Base-by-base conservation (phyloP, 2,888 invertebrate genomes). In the Himalopsyche anomala region DNA sequence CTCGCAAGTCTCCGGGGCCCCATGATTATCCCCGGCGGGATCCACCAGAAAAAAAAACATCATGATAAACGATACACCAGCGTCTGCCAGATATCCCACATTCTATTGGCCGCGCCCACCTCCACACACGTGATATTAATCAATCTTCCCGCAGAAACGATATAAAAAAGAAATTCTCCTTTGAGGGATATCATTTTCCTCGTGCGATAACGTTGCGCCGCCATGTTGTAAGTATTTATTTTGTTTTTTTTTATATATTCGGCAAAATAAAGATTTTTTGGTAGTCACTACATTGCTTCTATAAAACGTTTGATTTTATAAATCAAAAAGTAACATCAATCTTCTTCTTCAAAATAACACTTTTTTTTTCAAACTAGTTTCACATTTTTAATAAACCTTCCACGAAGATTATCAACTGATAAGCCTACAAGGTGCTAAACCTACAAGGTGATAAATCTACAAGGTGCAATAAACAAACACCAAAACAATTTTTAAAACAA, bases 61-160 rank as follows among this genome's bases (percentile, higher is more conserved):
- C 62, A 62, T 62, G 62, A 62, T 62, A 62, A 62, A 62, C 62
- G 62, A 62, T 62, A 62, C 62, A 62, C 51, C 51, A 19, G 62
- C 28, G 62, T 28, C 62, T 62, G 62, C 19, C 62, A 62, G 62
- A 28, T 28, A 62, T 62, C 62, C 62, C 62, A 62, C 62, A 62
- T 62, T 62, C 62, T 62, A 28, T 62, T 19, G 19, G 19, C 62
- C 19, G 15, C 62, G 9, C 62, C 62, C 62, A n/a, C 62, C 62
- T 62, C 62, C 62, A 5, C 62, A 62, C 62, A 28, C 28, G 62
- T 62, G 19, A 62, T 62, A 62, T 19, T 62, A 62, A 62, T 62
- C 62, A 62, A 62, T 62, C 62, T 62, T 28, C 19, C 62, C 28
- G 9, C 19, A 19, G 62, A 62, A 62, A 19, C 62, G 62, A 62